Evolutionary conservation across 2,797 vertebrate genomes (phyloP), one percentile per base, ranked within the genome.

Genomic region (Scolopax rusticola): DNA sequence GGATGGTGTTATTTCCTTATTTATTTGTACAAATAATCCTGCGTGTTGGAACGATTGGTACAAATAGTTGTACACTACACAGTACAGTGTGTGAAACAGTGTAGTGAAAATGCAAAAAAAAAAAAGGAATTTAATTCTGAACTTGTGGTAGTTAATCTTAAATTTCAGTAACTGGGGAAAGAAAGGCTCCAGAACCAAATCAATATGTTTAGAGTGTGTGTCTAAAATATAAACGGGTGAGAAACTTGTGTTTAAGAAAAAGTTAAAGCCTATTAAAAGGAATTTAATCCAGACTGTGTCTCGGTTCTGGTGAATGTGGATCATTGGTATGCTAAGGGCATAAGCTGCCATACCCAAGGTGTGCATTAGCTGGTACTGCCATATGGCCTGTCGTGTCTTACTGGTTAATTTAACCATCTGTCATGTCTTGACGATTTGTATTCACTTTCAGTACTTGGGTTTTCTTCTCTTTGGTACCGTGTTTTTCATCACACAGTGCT

Each of bases 351-450:
- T 32, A 57, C 68, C 38, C 33, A 84, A 96, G 95, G 90, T 96
- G 59, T 87, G 82, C 75, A 33, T 92, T 91, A 95, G 89, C 90
- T 74, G 54, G 48, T 85, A 17, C 84, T 87, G 91, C 96, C 97
- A 96, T 94, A 92, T 97, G 97, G 96, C 71, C 57, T 30, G 47
- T 71, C 64, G 2, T 32, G 76, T 92, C 87, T 94, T 91, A 90
- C 40, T 84, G 61, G 92, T 78, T 97, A 83, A 96, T 90, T 92
- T 94, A 92, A 67, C 97, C 95, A 96, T 95, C 96, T 97, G 96
- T 87, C 80, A 45, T 14, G 76, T 87, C 93, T 91, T 95, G 71
- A 84, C 63, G 74, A 48, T 64, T 81, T 70, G 68, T 53, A 54
- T 75, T 90, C 11, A 6, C 95, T 94, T 90, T 85, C 48, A 51